Base-by-base conservation (phyloP, 1,140 invertebrate genomes). In the Carposina sasakii region DNA sequence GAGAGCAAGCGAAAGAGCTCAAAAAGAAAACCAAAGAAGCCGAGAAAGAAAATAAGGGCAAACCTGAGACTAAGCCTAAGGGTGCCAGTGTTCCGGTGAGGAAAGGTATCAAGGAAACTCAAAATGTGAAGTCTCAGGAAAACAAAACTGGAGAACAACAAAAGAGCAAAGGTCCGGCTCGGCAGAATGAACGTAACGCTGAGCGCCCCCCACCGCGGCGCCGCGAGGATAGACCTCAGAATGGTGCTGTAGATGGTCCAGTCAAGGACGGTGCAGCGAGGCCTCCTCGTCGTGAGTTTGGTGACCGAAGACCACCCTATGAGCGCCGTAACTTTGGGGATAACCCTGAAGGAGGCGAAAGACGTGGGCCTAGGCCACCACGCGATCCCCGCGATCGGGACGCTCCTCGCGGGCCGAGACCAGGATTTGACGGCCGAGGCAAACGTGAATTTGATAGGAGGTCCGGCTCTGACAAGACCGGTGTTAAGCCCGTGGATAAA, bases 361-460 rank as follows among this genome's bases (percentile, higher is more conserved):
- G 82, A 47, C 86, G 73, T 54, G 84, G 88, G 54, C 63, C 84
- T 76, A 57, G 85, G 54, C 78, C 86, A 66, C 75, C 75, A 20
- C 71, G 84, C 20, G 77, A 81, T 5, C 19, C 23, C 30, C 61
- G 78, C 22, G 66, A 63, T 20, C 50, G 66, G 17, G 71, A 69
- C 21, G 85, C 85, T 45, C 78, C 76, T 79, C 71, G 82, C 71
- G 62, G 81, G 67, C 62, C 83, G 56, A 78, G 78, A 62, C 76
- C 82, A 45, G 61, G 55, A 4, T 92, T 90, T 68, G 91, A 91
- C 57, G 90, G 92, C 57, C 88, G 93, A 57, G 91, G 92, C 30
- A 96, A 96, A 85, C 89, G 95, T 26, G 96, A 98, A 85, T 98
- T 95, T 81, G 96, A 98, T 85, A 90, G 96, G 54, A 94, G 97